Percentiles rank a stretch among this genome's conserved stretches.
Conservation (phyloP, 2,888 invertebrate species). For the Baronia brevicornis region DNA sequence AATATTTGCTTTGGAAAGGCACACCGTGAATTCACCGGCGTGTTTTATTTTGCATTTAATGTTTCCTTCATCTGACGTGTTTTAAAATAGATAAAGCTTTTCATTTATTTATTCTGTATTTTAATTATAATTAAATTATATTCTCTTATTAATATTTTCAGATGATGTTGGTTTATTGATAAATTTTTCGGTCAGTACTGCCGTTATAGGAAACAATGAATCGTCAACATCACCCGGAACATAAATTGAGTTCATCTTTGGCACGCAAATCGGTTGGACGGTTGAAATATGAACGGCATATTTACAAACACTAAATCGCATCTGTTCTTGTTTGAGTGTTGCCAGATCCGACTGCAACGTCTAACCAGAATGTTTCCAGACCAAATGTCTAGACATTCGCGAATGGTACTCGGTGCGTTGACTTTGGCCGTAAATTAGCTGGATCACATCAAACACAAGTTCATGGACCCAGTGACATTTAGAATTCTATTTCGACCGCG, state of each 20-base stretch:
- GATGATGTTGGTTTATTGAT: too few relatives aligned
- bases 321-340: conserved; percentile 8
- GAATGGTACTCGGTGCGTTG: conserved; percentile 36
- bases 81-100: too few relatives aligned
- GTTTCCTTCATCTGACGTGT: too few relatives aligned
- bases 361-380: conserved; percentile 16
- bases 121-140: too few relatives aligned
- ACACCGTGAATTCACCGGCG: conserved; percentile 24
- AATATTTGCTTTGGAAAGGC: conserved; percentile 36
- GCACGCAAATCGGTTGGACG: conserved; percentile 44
- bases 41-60: too few relatives aligned
- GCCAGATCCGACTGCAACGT: conserved; percentile 10
- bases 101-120: too few relatives aligned
- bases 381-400: conserved; percentile 32
- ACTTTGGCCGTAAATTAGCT: conserved; percentile 41
- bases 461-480: conserved; percentile 63
- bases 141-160: too few relatives aligned
- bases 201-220: conserved; percentile 45
- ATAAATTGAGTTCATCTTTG: conserved; percentile 52
- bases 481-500: conserved; percentile 43
- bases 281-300: conserved; percentile 26
- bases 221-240: conserved; percentile 40
- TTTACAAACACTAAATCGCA: conserved; percentile 5
- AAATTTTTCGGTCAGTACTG: conserved; percentile 22
- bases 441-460: conserved; percentile 45